Conservation (phyloP, 2,888 invertebrate species). For the Syrista parreyssii region DNA sequence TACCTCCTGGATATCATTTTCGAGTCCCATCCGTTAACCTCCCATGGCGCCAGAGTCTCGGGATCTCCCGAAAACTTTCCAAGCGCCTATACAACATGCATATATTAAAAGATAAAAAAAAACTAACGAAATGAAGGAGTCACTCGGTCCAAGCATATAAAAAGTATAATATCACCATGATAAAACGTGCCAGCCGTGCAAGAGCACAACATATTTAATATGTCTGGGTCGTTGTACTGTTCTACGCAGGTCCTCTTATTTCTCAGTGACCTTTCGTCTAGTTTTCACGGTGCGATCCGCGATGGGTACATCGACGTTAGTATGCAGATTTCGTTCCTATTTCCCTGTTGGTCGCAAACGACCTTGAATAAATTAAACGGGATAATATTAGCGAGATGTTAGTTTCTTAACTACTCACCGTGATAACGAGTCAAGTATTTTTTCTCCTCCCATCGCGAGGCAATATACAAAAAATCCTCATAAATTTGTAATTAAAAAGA, state of each 20-base stretch:
- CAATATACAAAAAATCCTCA: background rate
- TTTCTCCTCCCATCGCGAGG: background rate
- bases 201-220: background rate
- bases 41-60: background rate
- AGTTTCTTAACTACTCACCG: background rate
- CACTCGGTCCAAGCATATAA: background rate
- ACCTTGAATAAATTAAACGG: conserved; percentile 11
- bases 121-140: background rate
- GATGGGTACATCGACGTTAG: background rate
- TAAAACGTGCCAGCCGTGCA: background rate
- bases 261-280: background rate
- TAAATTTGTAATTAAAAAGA: background rate
- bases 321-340: conserved; percentile 9
- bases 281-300: background rate
- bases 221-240: background rate
- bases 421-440: background rate
- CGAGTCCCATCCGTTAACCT: background rate
- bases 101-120: background rate
- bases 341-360: background rate
- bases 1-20: background rate
- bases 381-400: background rate
- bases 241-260: background rate
- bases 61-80: background rate
- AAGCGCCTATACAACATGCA: background rate
- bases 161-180: background rate